phyloP scores from a whole-genome alignment of 2,888 invertebrate species.

The Drosophila subquinaria region DNA sequence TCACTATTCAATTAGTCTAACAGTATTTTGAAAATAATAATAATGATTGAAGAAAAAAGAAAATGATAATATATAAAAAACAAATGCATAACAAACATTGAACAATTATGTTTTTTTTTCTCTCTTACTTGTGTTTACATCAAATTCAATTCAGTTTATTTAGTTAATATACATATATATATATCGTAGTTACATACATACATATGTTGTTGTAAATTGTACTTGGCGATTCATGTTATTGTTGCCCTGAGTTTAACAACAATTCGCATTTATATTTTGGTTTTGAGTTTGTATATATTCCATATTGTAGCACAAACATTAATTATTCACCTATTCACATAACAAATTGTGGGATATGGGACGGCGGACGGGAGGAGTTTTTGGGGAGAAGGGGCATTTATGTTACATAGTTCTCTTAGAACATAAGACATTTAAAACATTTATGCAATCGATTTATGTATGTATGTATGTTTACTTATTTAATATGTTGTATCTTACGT shows the following conservation, averaged over 20 bases:
- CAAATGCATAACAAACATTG: conserved; percentile 80
- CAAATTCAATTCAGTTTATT: conserved; percentile 20
- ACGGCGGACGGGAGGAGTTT: not conserved
- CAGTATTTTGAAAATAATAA: conserved; percentile 45
- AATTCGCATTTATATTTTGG: conserved; percentile 22
- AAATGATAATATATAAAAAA: conserved; percentile 47
- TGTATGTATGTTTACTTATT: conserved; percentile 6
- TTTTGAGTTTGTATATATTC: conserved; percentile 25
- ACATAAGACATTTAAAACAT: conserved; percentile 55
- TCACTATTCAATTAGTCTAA: conserved; percentile 64
- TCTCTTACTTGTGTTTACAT: conserved; percentile 32
- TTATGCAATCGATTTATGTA: conserved; percentile 21
- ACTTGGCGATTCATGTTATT: conserved; percentile 58
- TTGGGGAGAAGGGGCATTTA: not conserved
- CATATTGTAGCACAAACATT: conserved; percentile 35
- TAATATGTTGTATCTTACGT: conserved; percentile 18
- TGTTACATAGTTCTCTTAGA: conserved; percentile 28
- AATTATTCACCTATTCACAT: conserved; percentile 47
- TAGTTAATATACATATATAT: not conserved
- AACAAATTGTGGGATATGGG: conserved; percentile 24
- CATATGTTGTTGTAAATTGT: conserved; percentile 67
- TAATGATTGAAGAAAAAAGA: conserved; percentile 12
- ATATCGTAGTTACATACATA: conserved; percentile 23
- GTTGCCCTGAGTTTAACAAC: conserved; percentile 44
- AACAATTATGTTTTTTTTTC: conserved; percentile 51